Evolutionary conservation across 2,797 vertebrate genomes (phyloP).

Genomic region (Pangasius macronema): DNA sequence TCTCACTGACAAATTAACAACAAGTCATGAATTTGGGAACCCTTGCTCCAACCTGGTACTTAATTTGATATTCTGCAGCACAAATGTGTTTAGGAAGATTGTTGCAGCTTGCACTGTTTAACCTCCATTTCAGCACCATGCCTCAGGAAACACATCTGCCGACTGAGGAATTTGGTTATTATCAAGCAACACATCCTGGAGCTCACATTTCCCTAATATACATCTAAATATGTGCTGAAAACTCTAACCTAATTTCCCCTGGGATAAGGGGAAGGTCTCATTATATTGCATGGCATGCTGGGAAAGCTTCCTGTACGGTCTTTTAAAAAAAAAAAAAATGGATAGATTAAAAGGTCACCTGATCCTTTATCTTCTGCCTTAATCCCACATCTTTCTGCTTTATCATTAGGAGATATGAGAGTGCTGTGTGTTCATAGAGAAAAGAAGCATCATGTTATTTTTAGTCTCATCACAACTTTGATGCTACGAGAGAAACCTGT

Average conservation of each 20-base stretch:
- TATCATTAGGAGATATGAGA: constrained; percentile 27
- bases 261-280: constrained; percentile 53
- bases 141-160: constrained; percentile 43
- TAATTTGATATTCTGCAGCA: constrained; percentile 29
- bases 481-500: constrained; percentile 26
- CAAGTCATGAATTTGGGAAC: constrained; percentile 4
- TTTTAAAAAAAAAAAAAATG: constrained; percentile 55
- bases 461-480: constrained; percentile 41
- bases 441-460: constrained; percentile 36
- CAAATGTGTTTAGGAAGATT: constrained; percentile 33
- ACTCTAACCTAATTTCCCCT: constrained; percentile 57
- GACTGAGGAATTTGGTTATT: constrained; percentile 38
- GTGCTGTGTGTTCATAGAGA: constrained; percentile 2
- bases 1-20: constrained; percentile 3
- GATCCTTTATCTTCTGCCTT: constrained; percentile 50
- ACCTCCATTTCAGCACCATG: constrained; percentile 30
- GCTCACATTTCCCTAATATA: constrained; percentile 44
- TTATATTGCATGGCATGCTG: constrained; percentile 58
- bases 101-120: constrained; percentile 19
- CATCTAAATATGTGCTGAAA: constrained; percentile 56
- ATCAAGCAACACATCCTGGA: constrained; percentile 42
- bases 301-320: constrained; percentile 63
- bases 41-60: neutral
- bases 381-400: constrained; percentile 39
- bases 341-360: constrained; percentile 57